Evolutionary conservation across 2,888 invertebrate genomes (phyloP).

Genomic region (Ichneumoninae sp.): DNA sequence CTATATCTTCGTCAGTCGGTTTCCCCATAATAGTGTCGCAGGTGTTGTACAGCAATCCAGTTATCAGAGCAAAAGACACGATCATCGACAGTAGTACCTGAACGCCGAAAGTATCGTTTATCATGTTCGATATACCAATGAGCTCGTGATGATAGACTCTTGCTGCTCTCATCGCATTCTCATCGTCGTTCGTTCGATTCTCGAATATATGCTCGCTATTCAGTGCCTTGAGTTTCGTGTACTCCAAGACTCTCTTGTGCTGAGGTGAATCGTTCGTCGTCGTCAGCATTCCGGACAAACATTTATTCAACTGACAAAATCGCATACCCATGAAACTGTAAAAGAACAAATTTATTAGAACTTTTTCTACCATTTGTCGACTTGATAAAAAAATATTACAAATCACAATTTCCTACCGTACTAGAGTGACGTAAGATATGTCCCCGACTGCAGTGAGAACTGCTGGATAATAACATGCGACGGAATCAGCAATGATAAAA

Average conservation of each 20-base stretch:
- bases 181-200: conserved; percentile 52
- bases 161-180: conserved; percentile 66
- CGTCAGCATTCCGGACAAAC: conserved; percentile 68
- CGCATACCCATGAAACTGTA: conserved; percentile 42
- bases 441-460: conserved; percentile 58
- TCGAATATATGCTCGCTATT: conserved; percentile 12
- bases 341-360: neutral
- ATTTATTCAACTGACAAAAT: conserved; percentile 65
- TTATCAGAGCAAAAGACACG: conserved; percentile 66
- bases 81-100: conserved; percentile 71
- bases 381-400: conserved; percentile 24
- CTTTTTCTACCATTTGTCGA: neutral
- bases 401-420: conserved; percentile 66
- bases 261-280: conserved; percentile 68
- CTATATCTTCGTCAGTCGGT: rapidly evolving
- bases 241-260: conserved; percentile 67
- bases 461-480: conserved; percentile 58
- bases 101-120: conserved; percentile 71
- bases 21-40: conserved; percentile 64
- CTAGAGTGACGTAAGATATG: conserved; percentile 66
- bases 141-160: conserved; percentile 72
- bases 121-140: conserved; percentile 62
- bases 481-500: conserved; percentile 21
- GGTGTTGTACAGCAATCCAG: conserved; percentile 67
- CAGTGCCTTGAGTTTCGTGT: conserved; percentile 34